Conservation (phyloP, 2,113 vertebrate genomes). For the Gobius niger region DNA sequence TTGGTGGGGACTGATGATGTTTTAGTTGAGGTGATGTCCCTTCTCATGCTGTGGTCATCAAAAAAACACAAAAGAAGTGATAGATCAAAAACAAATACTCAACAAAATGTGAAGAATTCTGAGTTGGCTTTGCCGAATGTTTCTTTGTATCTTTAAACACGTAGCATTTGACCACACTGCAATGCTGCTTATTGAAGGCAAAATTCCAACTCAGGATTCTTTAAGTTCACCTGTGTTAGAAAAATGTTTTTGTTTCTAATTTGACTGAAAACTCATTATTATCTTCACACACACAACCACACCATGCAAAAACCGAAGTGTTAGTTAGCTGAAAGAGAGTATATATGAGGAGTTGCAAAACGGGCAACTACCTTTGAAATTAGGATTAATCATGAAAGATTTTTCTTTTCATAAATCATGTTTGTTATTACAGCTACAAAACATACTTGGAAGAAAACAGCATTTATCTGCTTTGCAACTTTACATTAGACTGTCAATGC, state of each 20-base stretch:
- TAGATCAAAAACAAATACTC: slow-evolving; percentile 27
- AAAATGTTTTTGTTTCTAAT: slow-evolving; percentile 4
- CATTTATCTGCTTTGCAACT: slow-evolving; percentile 3
- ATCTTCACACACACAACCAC: slow-evolving; percentile 31
- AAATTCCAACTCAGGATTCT: slow-evolving; percentile 53
- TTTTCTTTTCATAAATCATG: not conserved
- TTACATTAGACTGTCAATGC: not conserved
- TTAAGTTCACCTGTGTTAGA: slow-evolving; percentile 15
- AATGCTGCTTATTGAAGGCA: not conserved
- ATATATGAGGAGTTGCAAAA: slow-evolving; percentile 19
- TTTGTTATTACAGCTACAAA: not conserved
- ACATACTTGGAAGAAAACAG: not conserved
- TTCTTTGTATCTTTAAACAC: not conserved
- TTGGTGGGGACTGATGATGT: slow-evolving; percentile 22
- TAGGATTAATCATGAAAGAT: not conserved
- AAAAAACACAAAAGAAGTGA: slow-evolving; percentile 42
- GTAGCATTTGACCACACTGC: not conserved
- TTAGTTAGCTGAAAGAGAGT: slow-evolving; percentile 35
- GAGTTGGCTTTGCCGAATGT: slow-evolving; percentile 37
- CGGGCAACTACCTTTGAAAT: not conserved
- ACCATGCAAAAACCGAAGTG: slow-evolving; percentile 47
- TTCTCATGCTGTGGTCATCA: slow-evolving; percentile 68
- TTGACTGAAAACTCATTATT: slow-evolving; percentile 14
- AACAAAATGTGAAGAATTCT: slow-evolving; percentile 46
- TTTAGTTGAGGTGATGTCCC: slow-evolving; percentile 49